Conservation (phyloP, 2,888 invertebrate species). For the Flabesymbios commensalis region DNA sequence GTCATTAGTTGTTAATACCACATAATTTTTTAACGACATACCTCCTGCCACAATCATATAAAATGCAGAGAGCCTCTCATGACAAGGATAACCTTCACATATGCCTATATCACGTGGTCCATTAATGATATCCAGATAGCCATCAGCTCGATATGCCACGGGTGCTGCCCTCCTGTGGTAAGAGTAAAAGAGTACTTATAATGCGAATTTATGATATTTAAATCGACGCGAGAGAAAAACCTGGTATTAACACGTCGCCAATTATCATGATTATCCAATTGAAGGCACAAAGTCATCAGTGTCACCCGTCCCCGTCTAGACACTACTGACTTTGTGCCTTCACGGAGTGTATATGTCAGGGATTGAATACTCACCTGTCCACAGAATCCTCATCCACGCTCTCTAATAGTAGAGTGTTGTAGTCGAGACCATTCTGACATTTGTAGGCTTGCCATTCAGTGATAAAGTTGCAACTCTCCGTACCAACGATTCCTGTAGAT, state of each 20-base stretch:
- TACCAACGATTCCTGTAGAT: not conserved
- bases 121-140: constrained; percentile 51
- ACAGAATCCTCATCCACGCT: constrained; percentile 55
- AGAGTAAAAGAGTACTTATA: too few relatives aligned
- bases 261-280: too few relatives aligned
- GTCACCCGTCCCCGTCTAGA: too few relatives aligned
- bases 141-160: constrained; percentile 42
- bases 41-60: constrained; percentile 45
- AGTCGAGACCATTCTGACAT: constrained; percentile 35
- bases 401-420: constrained; percentile 47
- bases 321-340: too few relatives aligned
- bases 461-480: constrained; percentile 1
- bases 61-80: constrained; percentile 50
- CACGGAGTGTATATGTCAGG: too few relatives aligned
- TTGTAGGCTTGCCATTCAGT: constrained; percentile 44
- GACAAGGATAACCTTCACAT: constrained; percentile 56
- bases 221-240: too few relatives aligned
- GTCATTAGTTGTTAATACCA: too few relatives aligned
- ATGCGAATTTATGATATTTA: too few relatives aligned
- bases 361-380: constrained; percentile 49
- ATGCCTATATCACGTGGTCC: constrained; percentile 57
- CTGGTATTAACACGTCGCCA: too few relatives aligned
- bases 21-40: too few relatives aligned
- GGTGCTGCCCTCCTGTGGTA: constrained; percentile 44
- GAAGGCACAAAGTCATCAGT: too few relatives aligned